These are phyloP conservation scores for Reticulitermes speratus DNA, from an alignment of 1,140 invertebrate genomes.

Conservation along the genomic window DNA sequence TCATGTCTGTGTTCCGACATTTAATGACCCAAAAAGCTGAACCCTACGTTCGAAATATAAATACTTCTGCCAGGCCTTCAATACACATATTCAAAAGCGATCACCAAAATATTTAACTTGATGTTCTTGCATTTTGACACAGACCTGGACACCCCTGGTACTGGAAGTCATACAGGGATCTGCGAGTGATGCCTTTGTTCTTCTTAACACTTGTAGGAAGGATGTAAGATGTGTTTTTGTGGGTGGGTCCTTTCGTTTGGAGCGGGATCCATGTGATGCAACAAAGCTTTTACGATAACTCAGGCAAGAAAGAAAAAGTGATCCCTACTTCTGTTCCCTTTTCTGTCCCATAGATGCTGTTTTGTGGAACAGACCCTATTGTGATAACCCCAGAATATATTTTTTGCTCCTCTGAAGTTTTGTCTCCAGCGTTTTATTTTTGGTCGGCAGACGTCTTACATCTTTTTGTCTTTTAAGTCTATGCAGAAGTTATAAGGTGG, in stretches of 20 bases:
- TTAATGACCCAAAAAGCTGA: too few species aligned
- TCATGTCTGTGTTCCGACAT: too few species aligned
- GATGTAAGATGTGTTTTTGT: conserved; percentile 2
- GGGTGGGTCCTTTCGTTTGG: not conserved
- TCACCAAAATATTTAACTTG: too few species aligned
- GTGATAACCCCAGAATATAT: not conserved
- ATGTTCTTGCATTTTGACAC: not conserved
- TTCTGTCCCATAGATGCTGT: not conserved
- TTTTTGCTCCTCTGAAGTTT: not conserved
- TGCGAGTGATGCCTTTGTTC: not conserved
- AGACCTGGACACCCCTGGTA: not conserved
- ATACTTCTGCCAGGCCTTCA: too few species aligned
- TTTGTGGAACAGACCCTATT: not conserved
- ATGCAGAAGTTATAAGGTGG: too few species aligned
- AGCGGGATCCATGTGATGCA: not conserved
- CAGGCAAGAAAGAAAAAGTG: not conserved
- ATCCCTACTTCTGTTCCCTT: not conserved
- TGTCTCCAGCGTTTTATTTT: too few species aligned
- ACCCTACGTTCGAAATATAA: too few species aligned
- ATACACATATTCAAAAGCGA: too few species aligned
- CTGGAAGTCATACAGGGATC: not conserved
- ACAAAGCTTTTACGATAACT: not conserved
- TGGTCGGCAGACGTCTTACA: too few species aligned
- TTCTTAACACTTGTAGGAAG: not conserved
- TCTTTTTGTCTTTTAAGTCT: too few species aligned